These are phyloP conservation scores for Esperia sulphurella DNA, from an alignment of 2,888 invertebrate genomes.

Conservation along the genomic window DNA sequence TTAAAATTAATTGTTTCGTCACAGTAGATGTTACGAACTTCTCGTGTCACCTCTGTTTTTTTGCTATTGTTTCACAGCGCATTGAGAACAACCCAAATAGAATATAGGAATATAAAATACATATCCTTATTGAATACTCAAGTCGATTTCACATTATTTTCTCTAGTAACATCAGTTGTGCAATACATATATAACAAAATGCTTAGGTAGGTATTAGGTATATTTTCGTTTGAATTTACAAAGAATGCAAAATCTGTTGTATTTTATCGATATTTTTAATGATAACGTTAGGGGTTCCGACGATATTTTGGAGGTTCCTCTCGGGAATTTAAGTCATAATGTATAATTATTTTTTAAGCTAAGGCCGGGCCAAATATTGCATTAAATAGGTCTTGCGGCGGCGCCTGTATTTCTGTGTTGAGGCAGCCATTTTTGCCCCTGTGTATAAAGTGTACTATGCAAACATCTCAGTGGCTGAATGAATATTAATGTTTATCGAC, in stretches of 20 bases:
- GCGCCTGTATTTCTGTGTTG: slow-evolving; percentile 60
- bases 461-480: slow-evolving; percentile 76
- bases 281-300: slow-evolving; percentile 45
- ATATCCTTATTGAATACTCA: slow-evolving; percentile 78
- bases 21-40: slow-evolving; percentile 42
- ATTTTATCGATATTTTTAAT: slow-evolving; percentile 75
- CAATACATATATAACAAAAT: slow-evolving; percentile 72
- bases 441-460: slow-evolving; percentile 60
- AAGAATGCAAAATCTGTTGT: slow-evolving; percentile 74
- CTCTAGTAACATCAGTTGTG: slow-evolving; percentile 70
- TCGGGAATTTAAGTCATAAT: slow-evolving; percentile 69
- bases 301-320: slow-evolving; percentile 42
- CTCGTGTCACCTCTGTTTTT: slow-evolving; percentile 32
- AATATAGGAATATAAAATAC: slow-evolving; percentile 66
- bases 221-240: slow-evolving; percentile 75
- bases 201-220: slow-evolving; percentile 75
- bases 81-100: slow-evolving; percentile 62
- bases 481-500: slow-evolving; percentile 76
- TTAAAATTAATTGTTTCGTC: slow-evolving; percentile 47
- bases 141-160: slow-evolving; percentile 62
- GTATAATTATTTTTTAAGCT: slow-evolving; percentile 73
- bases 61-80: slow-evolving; percentile 68
- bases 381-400: slow-evolving; percentile 70
- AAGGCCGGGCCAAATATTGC: slow-evolving; percentile 79
- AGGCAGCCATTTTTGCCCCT: slow-evolving; percentile 58